These are phyloP conservation scores for Microctonus brassicae DNA, from an alignment of 2,888 invertebrate species.

Conservation along the genomic window DNA sequence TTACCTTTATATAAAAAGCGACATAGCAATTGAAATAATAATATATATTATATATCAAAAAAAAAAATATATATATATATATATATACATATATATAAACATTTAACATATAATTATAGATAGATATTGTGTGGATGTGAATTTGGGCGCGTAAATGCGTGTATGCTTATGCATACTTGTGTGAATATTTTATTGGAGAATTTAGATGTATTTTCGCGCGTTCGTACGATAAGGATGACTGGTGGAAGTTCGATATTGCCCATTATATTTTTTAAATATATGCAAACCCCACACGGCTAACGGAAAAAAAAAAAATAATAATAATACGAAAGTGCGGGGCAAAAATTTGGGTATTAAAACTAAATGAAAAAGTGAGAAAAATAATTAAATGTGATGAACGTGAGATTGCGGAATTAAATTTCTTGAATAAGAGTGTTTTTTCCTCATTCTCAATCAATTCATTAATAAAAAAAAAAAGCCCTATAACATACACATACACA, in stretches of 20 bases:
- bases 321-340: conserved; percentile 21
- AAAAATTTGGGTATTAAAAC: conserved; percentile 1
- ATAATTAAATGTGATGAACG: conserved; percentile 6
- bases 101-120: conserved; percentile 41
- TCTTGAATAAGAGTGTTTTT: conserved; percentile 30
- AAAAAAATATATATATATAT: conserved; percentile 44
- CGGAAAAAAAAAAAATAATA: conserved; percentile 42
- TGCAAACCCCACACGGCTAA: neutral
- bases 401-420: conserved; percentile 37
- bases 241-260: conserved; percentile 48
- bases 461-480: conserved; percentile 5
- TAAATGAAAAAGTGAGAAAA: conserved; percentile 27
- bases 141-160: conserved; percentile 36
- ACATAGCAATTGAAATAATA: conserved; percentile 65
- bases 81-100: conserved; percentile 33
- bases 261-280: conserved; percentile 45
- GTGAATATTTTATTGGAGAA: conserved; percentile 65
- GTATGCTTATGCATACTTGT: conserved; percentile 26
- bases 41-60: conserved; percentile 56
- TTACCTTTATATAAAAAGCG: conserved; percentile 63
- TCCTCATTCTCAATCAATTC: conserved; percentile 14
- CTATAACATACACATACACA: conserved; percentile 13
- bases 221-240: conserved; percentile 57
- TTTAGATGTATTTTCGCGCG: conserved; percentile 67
- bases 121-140: neutral